These are phyloP conservation scores for Stichodactyla helianthus DNA, from an alignment of 64 coral and sea anemone species.

Conservation along the genomic window DNA sequence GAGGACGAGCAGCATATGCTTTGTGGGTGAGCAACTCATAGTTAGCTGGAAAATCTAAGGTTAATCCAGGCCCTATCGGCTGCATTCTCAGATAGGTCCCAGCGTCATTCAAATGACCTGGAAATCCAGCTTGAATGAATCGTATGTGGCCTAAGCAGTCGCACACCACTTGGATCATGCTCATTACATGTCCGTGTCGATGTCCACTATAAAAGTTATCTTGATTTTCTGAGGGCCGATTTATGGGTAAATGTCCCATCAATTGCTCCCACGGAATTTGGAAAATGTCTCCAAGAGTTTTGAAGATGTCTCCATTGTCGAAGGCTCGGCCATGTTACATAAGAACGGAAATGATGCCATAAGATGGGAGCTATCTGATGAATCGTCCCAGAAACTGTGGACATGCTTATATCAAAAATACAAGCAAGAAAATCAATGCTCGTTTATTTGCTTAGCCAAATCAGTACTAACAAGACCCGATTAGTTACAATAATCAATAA, in stretches of 20 bases:
- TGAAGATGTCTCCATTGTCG: background rate
- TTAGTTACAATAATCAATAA: too few relatives aligned
- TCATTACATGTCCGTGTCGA: constrained; percentile 3
- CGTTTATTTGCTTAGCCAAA: background rate
- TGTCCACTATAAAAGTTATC: background rate
- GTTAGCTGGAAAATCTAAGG: constrained; percentile 4
- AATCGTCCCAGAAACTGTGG: background rate
- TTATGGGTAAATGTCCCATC: constrained; percentile 7
- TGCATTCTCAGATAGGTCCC: constrained; percentile 10
- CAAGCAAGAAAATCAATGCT: background rate
- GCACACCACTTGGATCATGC: background rate
- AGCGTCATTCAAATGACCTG: background rate
- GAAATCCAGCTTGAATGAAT: constrained; percentile 6
- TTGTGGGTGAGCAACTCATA: background rate
- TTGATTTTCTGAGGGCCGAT: background rate
- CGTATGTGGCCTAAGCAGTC: background rate
- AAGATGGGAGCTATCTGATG: too few relatives aligned
- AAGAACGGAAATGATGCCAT: background rate
- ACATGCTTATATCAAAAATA: constrained; percentile 2
- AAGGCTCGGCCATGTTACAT: background rate
- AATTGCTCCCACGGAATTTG: background rate
- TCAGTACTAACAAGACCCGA: background rate
- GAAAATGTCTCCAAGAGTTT: constrained; percentile 7
- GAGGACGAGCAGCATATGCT: constrained; percentile 11
- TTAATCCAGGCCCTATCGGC: background rate